These are phyloP conservation scores for Dendronephthya gigantea DNA, from an alignment of 64 coral and sea anemone genomes.

Conservation along the genomic window DNA sequence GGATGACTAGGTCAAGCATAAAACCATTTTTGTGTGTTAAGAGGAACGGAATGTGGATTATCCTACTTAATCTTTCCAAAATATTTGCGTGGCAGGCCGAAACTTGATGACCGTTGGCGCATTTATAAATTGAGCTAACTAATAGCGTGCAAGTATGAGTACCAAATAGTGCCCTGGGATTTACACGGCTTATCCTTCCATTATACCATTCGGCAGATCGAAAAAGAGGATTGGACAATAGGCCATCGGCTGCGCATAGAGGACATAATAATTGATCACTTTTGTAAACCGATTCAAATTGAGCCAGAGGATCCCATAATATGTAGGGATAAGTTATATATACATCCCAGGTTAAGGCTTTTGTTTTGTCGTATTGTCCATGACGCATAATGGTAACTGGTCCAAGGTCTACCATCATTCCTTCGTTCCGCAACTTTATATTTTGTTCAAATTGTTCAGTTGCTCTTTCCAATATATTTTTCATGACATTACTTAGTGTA, in stretches of 20 bases:
- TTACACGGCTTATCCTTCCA: background rate
- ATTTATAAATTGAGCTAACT: background rate
- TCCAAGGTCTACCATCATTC: background rate
- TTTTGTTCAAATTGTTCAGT: background rate
- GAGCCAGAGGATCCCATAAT: background rate
- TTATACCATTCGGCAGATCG: background rate
- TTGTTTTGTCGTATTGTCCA: background rate
- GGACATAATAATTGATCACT: background rate
- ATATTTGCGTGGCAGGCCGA: background rate
- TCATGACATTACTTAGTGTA: background rate
- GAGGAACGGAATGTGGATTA: background rate
- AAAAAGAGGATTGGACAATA: background rate
- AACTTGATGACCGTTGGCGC: background rate
- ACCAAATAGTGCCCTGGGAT: background rate
- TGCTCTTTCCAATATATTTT: slow-evolving; percentile 8
- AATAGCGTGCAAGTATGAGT: background rate
- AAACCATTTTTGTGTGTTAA: slow-evolving; percentile 4
- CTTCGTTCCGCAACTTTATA: background rate
- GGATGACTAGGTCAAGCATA: background rate
- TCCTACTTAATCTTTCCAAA: background rate
- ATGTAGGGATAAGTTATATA: background rate
- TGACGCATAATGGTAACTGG: background rate
- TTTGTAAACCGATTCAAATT: background rate
- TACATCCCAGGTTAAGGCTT: background rate
- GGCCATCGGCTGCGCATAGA: background rate